Percentiles rank a stretch among this genome's conserved stretches.
Evolutionary conservation across 2,113 vertebrate species (phyloP).

Genomic region (Nyctibius bracteatus): DNA sequence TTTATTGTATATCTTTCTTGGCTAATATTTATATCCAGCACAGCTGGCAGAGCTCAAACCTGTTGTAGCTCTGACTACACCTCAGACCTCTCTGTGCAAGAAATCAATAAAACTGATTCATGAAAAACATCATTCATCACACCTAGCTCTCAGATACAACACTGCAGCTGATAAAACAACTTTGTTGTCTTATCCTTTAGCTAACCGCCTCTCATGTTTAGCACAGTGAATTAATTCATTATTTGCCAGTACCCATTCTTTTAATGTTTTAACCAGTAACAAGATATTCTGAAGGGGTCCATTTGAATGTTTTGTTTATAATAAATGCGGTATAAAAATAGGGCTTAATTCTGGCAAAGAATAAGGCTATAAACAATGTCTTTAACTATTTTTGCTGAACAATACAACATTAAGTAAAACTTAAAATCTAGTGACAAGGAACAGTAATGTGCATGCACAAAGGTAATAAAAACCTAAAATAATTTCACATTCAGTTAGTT

Average conservation of each 20-base stretch:
- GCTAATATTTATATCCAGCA: not conserved
- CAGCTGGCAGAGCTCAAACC: not conserved
- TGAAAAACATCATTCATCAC: conserved; percentile 20
- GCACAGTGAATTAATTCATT: not conserved
- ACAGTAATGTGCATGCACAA: not conserved
- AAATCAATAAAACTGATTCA: conserved; percentile 55
- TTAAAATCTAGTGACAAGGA: not conserved
- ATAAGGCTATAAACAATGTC: not conserved
- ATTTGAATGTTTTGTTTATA: not conserved
- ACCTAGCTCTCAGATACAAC: not conserved
- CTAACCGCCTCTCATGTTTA: not conserved
- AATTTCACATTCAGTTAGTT: conserved; percentile 38
- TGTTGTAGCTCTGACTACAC: not conserved
- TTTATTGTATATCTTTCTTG: conserved; percentile 15
- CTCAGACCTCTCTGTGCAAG: not conserved
- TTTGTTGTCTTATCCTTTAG: not conserved
- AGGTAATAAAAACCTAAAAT: not conserved
- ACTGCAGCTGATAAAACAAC: not conserved
- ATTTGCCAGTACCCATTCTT: not conserved
- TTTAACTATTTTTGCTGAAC: not conserved
- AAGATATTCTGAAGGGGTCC: not conserved
- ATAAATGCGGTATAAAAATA: not conserved
- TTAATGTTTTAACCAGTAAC: not conserved
- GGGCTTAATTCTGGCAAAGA: not conserved
- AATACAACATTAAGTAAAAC: not conserved